Evolutionary conservation across 64 coral and sea anemone genomes (phyloP).

Genomic region (Hydrozoanthus tunicans): DNA sequence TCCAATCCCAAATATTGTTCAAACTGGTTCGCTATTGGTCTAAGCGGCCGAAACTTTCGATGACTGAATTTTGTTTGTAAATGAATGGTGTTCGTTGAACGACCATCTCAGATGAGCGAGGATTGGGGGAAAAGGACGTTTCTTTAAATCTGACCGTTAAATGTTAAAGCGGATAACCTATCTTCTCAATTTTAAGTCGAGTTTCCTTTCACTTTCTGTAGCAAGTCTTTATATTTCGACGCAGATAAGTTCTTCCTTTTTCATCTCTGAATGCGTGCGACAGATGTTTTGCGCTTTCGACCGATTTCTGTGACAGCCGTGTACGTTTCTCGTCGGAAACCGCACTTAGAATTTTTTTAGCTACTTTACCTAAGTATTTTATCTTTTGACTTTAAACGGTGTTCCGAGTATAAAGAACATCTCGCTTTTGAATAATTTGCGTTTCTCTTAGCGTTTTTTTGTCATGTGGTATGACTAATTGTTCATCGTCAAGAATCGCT

Average conservation of each 20-base stretch:
- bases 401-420: neutral
- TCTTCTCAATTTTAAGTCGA: neutral
- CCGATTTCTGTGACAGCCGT: neutral
- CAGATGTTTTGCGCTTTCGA: conserved; percentile 52
- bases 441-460: neutral
- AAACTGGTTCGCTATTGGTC: conserved; percentile 95
- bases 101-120: conserved; percentile 49
- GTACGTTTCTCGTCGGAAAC: conserved; percentile 32
- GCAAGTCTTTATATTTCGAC: conserved; percentile 3
- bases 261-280: conserved; percentile 25
- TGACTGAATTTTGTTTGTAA: conserved; percentile 84
- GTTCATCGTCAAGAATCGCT: neutral
- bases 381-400: neutral
- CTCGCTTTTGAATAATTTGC: neutral
- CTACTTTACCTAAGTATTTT: neutral
- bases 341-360: neutral
- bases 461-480: conserved; percentile 1
- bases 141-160: conserved; percentile 10
- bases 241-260: conserved; percentile 15
- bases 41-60: conserved; percentile 73
- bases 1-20: conserved; percentile 91
- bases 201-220: neutral
- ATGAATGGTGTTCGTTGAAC: conserved; percentile 66
- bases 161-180: neutral
- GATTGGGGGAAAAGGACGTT: conserved; percentile 49